A percentile compares a stretch with the other conserved stretches of the same genome.
Conservation (phyloP, 1,140 invertebrate genomes). For the Rhizoglyphus robini region DNA sequence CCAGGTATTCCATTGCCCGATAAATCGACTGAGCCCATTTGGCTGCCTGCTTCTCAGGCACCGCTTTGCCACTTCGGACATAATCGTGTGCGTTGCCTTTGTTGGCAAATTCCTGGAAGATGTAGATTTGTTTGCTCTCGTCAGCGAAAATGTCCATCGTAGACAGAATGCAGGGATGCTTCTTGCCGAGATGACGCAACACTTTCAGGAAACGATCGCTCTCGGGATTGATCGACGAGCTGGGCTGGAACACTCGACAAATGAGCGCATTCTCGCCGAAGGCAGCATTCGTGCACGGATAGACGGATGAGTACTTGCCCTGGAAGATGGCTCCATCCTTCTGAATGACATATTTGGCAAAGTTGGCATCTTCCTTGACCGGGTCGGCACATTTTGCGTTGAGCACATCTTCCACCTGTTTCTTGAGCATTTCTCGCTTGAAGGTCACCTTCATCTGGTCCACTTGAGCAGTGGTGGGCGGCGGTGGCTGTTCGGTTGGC, state of each 20-base stretch:
- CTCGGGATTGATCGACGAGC: neutral
- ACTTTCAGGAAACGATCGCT: neutral
- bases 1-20: slow-evolving; percentile 3
- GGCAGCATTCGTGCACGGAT: neutral
- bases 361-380: neutral
- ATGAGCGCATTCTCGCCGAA: neutral
- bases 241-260: neutral
- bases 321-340: neutral
- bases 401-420: neutral
- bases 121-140: neutral
- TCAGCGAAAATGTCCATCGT: slow-evolving; percentile 14
- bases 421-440: neutral
- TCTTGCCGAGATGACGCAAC: slow-evolving; percentile 2
- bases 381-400: neutral
- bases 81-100: neutral
- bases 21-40: neutral
- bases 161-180: neutral
- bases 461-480: neutral
- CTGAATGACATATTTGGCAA: neutral
- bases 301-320: neutral
- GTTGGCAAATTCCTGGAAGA: slow-evolving; percentile 15
- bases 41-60: neutral
- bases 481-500: neutral
- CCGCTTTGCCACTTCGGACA: neutral
- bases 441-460: neutral